Conservation (phyloP, 2,113 vertebrate genomes). For the Amphilophus citrinellus region DNA sequence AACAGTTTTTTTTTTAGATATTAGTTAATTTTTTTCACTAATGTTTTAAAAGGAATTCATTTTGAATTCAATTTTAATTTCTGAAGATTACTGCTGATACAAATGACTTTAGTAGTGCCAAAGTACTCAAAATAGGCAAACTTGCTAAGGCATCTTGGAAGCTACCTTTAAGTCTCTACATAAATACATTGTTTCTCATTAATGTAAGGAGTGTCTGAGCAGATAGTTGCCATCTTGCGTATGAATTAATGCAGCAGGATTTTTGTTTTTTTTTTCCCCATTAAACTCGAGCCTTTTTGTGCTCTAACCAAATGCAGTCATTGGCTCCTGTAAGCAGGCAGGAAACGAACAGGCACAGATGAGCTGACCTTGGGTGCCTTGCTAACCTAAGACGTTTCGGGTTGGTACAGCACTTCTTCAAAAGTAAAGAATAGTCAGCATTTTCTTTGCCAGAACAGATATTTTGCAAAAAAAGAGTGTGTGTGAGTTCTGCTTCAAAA, state of each 20-base stretch:
- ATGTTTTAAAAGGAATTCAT: neutral
- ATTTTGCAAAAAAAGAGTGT: neutral
- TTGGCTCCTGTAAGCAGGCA: neutral
- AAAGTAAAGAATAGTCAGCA: neutral
- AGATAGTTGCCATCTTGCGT: neutral
- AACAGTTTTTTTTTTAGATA: neutral
- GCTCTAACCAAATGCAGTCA: neutral
- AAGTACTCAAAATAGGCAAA: neutral
- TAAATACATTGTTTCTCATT: neutral
- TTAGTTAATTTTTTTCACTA: neutral
- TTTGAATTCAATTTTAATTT: neutral
- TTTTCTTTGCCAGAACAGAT: neutral
- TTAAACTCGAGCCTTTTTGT: neutral
- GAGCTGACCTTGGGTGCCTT: neutral
- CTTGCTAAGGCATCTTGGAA: neutral
- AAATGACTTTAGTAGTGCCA: neutral
- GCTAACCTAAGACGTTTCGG: neutral
- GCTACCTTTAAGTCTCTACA: neutral
- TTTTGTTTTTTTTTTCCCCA: neutral
- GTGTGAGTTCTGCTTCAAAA: neutral
- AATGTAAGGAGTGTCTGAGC: neutral
- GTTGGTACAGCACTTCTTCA: rapidly evolving
- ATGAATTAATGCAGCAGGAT: no score
- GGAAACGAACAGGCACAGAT: neutral
- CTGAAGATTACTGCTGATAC: neutral